Percentiles rank a stretch among this genome's conserved stretches.
These are phyloP conservation scores for Chrysomela aeneicollis DNA, from an alignment of 2,888 invertebrate genomes.

Conservation along the genomic window DNA sequence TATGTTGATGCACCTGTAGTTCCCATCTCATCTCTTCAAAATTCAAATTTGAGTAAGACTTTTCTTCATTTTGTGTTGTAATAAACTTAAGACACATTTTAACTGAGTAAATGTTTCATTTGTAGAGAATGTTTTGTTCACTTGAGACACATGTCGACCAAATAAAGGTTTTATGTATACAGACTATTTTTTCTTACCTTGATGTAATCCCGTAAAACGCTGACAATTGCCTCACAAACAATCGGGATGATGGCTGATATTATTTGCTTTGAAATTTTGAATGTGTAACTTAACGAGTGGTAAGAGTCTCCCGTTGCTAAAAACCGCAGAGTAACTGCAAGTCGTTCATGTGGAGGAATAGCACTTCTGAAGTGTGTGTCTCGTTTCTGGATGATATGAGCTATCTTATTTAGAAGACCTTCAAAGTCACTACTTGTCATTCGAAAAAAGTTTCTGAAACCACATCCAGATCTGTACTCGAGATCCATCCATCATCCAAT, in stretches of 20 bases:
- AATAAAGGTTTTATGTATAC: background rate
- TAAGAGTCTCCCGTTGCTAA: slow-evolving; percentile 20
- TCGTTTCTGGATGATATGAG: slow-evolving; percentile 9
- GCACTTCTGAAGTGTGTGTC: slow-evolving; percentile 7
- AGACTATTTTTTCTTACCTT: slow-evolving; percentile 10
- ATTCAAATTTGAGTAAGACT: too few relatives aligned
- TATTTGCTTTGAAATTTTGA: slow-evolving; percentile 26
- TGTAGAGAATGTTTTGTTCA: slow-evolving; percentile 11
- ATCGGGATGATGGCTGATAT: slow-evolving; percentile 15
- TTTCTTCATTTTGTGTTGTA: too few relatives aligned
- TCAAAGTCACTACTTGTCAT: too few relatives aligned
- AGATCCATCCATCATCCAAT: too few relatives aligned
- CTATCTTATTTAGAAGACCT: too few relatives aligned
- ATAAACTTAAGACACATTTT: too few relatives aligned
- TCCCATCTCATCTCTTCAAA: too few relatives aligned
- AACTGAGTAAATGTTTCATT: slow-evolving; percentile 18
- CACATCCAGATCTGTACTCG: too few relatives aligned
- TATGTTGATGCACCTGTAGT: too few relatives aligned
- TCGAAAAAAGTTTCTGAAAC: too few relatives aligned
- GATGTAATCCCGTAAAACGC: slow-evolving; percentile 4
- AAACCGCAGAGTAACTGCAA: slow-evolving; percentile 27
- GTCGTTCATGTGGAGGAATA: slow-evolving; percentile 15
- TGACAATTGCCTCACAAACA: slow-evolving; percentile 23
- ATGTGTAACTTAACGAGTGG: slow-evolving; percentile 22
- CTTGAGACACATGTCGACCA: background rate